phyloP scores from a whole-genome alignment of 2,797 vertebrate genomes.

The Trachurus trachurus region DNA sequence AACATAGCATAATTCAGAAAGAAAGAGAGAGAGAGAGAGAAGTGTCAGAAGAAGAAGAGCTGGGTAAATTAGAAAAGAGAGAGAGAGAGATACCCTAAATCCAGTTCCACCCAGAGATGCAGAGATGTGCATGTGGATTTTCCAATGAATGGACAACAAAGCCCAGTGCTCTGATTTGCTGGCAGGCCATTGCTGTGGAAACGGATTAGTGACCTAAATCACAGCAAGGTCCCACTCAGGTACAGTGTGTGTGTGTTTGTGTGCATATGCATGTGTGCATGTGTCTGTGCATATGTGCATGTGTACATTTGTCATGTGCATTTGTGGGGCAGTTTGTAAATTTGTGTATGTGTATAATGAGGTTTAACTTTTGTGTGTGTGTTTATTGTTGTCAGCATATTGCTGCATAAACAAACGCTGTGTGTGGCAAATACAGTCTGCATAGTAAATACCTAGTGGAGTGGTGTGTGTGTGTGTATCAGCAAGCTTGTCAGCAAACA shows the following conservation, averaged over 20 bases:
- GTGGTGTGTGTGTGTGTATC: slow-evolving; percentile 6
- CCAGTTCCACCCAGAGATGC: slow-evolving; percentile 22
- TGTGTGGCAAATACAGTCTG: slow-evolving; percentile 43
- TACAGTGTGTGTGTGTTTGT: slow-evolving; percentile 25
- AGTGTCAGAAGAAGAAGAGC: slow-evolving; percentile 7
- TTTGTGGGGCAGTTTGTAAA: slow-evolving; percentile 3
- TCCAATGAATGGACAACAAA: slow-evolving; percentile 53
- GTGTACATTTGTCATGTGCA: background rate
- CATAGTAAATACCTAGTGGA: slow-evolving; percentile 32
- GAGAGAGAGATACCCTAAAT: background rate
- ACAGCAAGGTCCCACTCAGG: slow-evolving; percentile 64
- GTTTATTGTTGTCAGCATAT: slow-evolving; percentile 42
- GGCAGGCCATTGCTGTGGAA: slow-evolving; percentile 63
- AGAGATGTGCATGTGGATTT: slow-evolving; percentile 52
- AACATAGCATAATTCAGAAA: background rate
- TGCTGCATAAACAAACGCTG: slow-evolving; percentile 56
- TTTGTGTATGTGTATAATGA: slow-evolving; percentile 37
- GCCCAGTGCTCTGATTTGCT: slow-evolving; percentile 51
- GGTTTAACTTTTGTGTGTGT: slow-evolving; percentile 12
- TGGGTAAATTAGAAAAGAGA: slow-evolving; percentile 7
- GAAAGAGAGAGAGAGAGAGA: background rate
- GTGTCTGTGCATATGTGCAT: slow-evolving; percentile 17
- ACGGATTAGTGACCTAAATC: slow-evolving; percentile 78
- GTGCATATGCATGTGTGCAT: background rate
- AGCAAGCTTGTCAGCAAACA: slow-evolving; percentile 38